Evolutionary conservation across 1,140 invertebrate species (phyloP).

Genomic region (Heliothis subflexa): DNA sequence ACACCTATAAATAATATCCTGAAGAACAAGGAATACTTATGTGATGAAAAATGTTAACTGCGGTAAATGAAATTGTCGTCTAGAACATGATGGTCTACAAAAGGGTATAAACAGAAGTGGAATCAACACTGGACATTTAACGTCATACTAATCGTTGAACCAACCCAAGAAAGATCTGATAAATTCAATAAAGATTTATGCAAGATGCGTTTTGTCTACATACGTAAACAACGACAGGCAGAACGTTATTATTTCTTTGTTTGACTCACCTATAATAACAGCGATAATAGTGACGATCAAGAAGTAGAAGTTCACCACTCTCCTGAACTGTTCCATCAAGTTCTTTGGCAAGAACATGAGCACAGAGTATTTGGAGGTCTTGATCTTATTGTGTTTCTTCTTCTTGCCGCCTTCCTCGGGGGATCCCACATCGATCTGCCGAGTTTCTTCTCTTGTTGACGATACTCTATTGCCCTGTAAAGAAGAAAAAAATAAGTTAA

Average conservation of each 20-base stretch:
- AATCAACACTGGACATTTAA: too few relatives aligned
- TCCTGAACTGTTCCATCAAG: conserved; percentile 93
- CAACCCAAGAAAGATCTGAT: too few relatives aligned
- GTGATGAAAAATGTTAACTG: too few relatives aligned
- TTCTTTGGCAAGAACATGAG: conserved; percentile 95
- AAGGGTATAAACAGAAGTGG: too few relatives aligned
- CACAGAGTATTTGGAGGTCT: conserved; percentile 91
- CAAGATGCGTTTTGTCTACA: too few relatives aligned
- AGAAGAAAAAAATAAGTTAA: neutral
- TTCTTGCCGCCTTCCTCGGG: conserved; percentile 74
- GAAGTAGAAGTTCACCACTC: conserved; percentile 95
- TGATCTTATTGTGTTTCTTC: conserved; percentile 88
- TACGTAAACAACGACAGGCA: too few relatives aligned
- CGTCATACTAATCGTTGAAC: too few relatives aligned
- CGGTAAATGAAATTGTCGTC: neutral
- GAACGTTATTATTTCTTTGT: too few relatives aligned
- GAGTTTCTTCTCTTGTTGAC: conserved; percentile 85
- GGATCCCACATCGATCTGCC: conserved; percentile 87
- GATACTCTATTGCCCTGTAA: conserved; percentile 87
- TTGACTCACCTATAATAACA: conserved; percentile 87
- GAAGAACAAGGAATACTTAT: too few relatives aligned
- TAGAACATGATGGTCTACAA: too few relatives aligned
- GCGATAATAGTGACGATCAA: conserved; percentile 90
- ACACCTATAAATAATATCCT: too few relatives aligned
- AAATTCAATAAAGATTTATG: too few relatives aligned